These are phyloP conservation scores for Phenganax subtilis DNA, from an alignment of 92 coral and sea anemone species.

Conservation along the genomic window DNA sequence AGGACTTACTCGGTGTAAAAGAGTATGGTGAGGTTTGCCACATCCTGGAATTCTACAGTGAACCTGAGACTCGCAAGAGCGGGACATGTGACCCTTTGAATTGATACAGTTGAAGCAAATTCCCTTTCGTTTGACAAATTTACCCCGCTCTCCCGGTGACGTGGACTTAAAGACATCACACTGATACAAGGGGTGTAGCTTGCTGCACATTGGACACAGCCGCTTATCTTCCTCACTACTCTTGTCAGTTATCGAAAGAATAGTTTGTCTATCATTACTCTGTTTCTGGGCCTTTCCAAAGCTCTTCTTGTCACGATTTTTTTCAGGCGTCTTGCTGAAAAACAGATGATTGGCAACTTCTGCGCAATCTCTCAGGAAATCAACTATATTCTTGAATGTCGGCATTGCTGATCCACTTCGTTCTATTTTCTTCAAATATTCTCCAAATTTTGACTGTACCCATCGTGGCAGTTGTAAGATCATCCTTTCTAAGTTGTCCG, in stretches of 20 bases:
- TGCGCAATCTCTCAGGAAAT: conserved; percentile 54
- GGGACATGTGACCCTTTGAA: conserved; percentile 48
- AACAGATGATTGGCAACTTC: conserved; percentile 60
- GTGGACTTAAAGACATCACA: conserved; percentile 47
- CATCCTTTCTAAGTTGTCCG: conserved; percentile 52
- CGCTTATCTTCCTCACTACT: not conserved
- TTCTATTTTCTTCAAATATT: conserved; percentile 49
- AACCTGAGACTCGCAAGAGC: conserved; percentile 41
- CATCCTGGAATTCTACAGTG: conserved; percentile 48
- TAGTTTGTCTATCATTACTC: not conserved
- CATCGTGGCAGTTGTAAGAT: conserved; percentile 49
- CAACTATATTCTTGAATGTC: conserved; percentile 48
- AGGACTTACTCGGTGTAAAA: conserved; percentile 46
- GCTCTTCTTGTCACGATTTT: conserved; percentile 6
- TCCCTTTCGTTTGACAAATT: conserved; percentile 36
- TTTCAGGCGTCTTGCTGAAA: conserved; percentile 42
- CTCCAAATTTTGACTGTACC: conserved; percentile 54
- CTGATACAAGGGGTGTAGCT: conserved; percentile 37
- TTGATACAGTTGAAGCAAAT: conserved; percentile 54
- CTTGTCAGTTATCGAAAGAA: conserved; percentile 11
- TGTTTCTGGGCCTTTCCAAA: not conserved
- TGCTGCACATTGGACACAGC: conserved; percentile 40
- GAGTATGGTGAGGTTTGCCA: conserved; percentile 53
- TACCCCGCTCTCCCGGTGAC: conserved; percentile 39
- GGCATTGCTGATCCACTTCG: conserved; percentile 51